These are phyloP conservation scores for Zhengitettix transpicula DNA, from an alignment of 2,888 invertebrate genomes.

Conservation along the genomic window DNA sequence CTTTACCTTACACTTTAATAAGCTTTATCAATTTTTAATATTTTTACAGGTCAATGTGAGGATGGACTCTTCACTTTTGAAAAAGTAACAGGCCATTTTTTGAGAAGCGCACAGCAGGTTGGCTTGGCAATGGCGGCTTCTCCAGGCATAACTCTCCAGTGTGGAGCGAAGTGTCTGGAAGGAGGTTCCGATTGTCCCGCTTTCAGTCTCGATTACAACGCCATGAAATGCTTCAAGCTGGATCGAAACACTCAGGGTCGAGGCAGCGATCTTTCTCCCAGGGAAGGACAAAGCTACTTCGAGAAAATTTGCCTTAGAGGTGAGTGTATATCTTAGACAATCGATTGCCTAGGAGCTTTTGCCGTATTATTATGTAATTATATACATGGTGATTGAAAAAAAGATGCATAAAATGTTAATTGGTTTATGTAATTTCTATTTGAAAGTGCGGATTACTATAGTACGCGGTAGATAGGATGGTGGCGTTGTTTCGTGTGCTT, in stretches of 20 bases:
- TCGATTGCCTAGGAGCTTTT: too few relatives aligned
- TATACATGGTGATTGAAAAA: too few relatives aligned
- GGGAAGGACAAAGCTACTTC: conserved; percentile 27
- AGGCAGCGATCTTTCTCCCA: conserved; percentile 22
- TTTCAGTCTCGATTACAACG: conserved; percentile 26
- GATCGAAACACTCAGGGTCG: conserved; percentile 28
- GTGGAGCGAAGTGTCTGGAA: conserved; percentile 22
- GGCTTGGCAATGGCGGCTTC: conserved; percentile 21
- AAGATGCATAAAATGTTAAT: too few relatives aligned
- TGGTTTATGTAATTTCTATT: too few relatives aligned
- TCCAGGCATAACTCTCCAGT: conserved; percentile 21
- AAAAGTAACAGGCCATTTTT: conserved; percentile 26
- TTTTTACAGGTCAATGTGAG: conserved; percentile 23
- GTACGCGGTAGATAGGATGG: too few relatives aligned
- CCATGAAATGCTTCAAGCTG: conserved; percentile 26
- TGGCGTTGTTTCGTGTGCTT: too few relatives aligned
- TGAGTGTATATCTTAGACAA: conserved; percentile 13
- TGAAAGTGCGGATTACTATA: too few relatives aligned
- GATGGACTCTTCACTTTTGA: conserved; percentile 28
- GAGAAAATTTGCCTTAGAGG: conserved; percentile 28
- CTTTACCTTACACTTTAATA: too few relatives aligned
- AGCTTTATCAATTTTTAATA: not conserved
- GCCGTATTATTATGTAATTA: too few relatives aligned
- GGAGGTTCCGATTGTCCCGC: conserved; percentile 27
- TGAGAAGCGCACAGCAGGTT: conserved; percentile 24